A percentile compares a stretch with the other conserved stretches of the same genome.
Conservation (phyloP, 2,797 vertebrate genomes). For the Steatocranus sp. region DNA sequence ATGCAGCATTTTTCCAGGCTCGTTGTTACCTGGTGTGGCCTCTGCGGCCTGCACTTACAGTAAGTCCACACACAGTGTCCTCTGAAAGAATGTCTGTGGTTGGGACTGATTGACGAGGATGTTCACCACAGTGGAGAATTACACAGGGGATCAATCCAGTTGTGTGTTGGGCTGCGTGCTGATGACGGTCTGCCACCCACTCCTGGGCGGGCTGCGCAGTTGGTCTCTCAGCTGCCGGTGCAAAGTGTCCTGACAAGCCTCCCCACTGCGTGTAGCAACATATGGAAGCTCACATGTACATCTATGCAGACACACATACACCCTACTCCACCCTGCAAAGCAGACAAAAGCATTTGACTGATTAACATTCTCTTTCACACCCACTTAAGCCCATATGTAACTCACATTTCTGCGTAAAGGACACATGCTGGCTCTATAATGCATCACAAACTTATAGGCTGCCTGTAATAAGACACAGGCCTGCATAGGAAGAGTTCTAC, state of each 20-base stretch:
- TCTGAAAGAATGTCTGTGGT: conserved; percentile 15
- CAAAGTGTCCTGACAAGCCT: conserved; percentile 30
- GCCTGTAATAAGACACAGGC: conserved; percentile 31
- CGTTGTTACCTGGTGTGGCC: not conserved
- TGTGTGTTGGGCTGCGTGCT: not conserved
- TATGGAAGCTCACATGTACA: conserved; percentile 7
- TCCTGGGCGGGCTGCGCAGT: conserved; percentile 14
- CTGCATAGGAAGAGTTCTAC: not conserved
- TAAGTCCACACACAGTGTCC: conserved; percentile 8
- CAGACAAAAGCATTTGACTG: conserved; percentile 30
- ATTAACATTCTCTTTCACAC: conserved; percentile 58
- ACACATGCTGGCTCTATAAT: conserved; percentile 11
- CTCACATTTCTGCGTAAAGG: conserved; percentile 24
- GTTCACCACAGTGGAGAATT: conserved; percentile 27
- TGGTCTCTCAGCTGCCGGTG: conserved; percentile 39
- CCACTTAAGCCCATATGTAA: conserved; percentile 41
- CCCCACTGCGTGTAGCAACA: conserved; percentile 28
- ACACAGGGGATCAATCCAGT: conserved; percentile 7
- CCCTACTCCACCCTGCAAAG: conserved; percentile 1
- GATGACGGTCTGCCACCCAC: conserved; percentile 14
- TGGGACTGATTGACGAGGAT: conserved; percentile 30
- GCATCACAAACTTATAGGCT: conserved; percentile 10
- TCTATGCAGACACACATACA: not conserved
- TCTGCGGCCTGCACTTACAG: not conserved
- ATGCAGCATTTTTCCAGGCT: conserved; percentile 16